Evolutionary conservation across 2,888 invertebrate species (phyloP), one percentile per base, ranked within the genome.

Genomic region (Timema podura): DNA sequence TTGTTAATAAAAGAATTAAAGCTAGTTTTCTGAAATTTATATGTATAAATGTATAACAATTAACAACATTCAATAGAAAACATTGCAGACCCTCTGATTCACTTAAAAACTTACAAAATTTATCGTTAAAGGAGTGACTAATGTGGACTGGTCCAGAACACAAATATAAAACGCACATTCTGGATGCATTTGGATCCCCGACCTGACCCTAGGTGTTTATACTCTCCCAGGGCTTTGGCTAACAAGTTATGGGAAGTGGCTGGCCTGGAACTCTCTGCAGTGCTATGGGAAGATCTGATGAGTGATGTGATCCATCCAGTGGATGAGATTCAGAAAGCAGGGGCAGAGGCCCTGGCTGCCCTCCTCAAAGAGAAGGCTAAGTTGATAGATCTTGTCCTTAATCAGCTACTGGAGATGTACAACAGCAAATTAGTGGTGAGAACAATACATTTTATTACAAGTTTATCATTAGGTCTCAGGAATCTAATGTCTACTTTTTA

Each of bases 281-380:
- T 51, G 2, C 80, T 89, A 46, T 82, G 85, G 75, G 83, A 85
- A 65, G 83, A 86, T 75, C 78, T 91, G 71, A 84, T 93, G 76
- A 79, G 80, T 30, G 92, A 95, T 79, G 84, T 93, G 54, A 89
- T 91, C 75, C 93, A 95, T 82, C 88, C 91, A 0, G 90, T 93
- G 65, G 89, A 91, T 76, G 89, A 91, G 68, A 87, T 97, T 67
- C 92, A 97, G 79, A 87, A 89, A 74, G 91, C 96, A 2, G 91
- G 93, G 0, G 91, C 96, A 0, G 83, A 86, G 72, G 92, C 95
- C 8, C 83, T 97, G 67, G 91, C 93, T 0, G 84, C 87, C 65
- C 83, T 92, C 1, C 82, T 92, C 48, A 81, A 81, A 57, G 81
- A 83, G 9, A 85, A 90, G 75, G 79, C 81, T 0, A 79, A 82